Percentiles rank a stretch among this genome's conserved stretches.
Conservation (phyloP, 2,888 invertebrate genomes). For the Bellardia pandia region DNA sequence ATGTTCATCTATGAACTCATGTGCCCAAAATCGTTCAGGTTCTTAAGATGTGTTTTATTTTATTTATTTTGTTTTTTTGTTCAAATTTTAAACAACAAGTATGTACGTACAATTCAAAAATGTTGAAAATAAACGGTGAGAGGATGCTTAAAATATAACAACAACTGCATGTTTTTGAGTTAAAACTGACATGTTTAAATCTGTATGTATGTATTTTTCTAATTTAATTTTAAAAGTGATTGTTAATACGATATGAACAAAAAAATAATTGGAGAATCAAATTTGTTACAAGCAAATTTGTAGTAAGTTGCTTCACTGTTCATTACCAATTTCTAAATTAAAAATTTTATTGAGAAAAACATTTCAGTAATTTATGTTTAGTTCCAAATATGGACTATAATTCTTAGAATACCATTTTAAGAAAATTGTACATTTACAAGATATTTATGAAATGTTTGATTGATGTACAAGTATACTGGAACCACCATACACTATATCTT, state of each 20-base stretch:
- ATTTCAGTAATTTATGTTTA: conserved; percentile 2
- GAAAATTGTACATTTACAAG: neutral
- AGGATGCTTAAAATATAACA: conserved; percentile 37
- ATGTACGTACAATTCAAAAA: conserved; percentile 17
- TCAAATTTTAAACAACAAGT: neutral
- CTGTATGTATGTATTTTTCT: neutral
- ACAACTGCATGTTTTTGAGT: conserved; percentile 15
- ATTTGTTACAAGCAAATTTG: neutral
- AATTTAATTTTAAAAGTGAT: conserved; percentile 47
- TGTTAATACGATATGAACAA: conserved; percentile 6
- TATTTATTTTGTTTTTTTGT: conserved; percentile 17
- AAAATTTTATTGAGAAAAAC: neutral
- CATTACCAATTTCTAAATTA: neutral
- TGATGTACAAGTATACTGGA: neutral
- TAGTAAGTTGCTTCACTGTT: neutral
- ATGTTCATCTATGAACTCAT: conserved; percentile 50
- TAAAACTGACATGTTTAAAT: neutral
- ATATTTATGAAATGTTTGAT: neutral
- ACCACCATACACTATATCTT: neutral
- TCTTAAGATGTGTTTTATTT: conserved; percentile 26
- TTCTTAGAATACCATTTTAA: neutral
- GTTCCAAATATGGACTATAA: neutral
- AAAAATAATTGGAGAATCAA: neutral
- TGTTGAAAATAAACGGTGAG: conserved; percentile 22
- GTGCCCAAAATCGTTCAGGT: conserved; percentile 54